These are phyloP conservation scores for Lepus timidus DNA, from an alignment of 2,113 vertebrate genomes.

Conservation along the genomic window DNA sequence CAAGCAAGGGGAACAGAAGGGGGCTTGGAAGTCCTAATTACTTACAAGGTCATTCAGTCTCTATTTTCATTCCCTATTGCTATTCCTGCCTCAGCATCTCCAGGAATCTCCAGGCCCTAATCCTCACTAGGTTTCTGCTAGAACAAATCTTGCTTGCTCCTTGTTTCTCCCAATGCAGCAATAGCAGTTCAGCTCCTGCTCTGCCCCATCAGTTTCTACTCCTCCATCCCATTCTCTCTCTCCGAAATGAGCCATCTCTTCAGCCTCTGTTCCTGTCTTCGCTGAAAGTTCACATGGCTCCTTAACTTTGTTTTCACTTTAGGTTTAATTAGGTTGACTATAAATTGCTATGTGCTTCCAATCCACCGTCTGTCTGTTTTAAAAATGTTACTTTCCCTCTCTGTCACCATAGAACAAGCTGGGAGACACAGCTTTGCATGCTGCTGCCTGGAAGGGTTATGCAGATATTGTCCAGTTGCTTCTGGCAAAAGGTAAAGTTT, in stretches of 20 bases:
- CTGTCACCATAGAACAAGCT: slow-evolving; percentile 95
- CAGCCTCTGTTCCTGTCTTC: slow-evolving; percentile 2
- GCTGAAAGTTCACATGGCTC: background rate
- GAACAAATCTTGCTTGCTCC: background rate
- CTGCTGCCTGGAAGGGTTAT: slow-evolving; percentile 99
- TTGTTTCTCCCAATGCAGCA: background rate
- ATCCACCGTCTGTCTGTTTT: slow-evolving; percentile 51
- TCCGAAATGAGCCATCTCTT: background rate
- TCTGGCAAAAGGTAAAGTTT: slow-evolving; percentile 92
- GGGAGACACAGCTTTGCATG: slow-evolving; percentile 96
- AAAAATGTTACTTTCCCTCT: slow-evolving; percentile 78
- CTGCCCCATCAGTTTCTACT: background rate
- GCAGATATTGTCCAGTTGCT: slow-evolving; percentile 98
- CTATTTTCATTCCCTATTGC: background rate
- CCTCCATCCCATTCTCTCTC: background rate
- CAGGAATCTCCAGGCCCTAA: background rate
- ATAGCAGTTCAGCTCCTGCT: background rate
- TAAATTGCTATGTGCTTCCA: background rate
- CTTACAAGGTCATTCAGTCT: background rate
- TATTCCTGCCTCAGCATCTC: background rate
- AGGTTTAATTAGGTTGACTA: background rate
- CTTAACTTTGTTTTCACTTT: background rate
- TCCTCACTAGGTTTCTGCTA: background rate
- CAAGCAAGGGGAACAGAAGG: background rate
- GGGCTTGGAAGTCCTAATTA: background rate